Conservation (phyloP, 2,797 vertebrate species). For the Tinamus major region DNA sequence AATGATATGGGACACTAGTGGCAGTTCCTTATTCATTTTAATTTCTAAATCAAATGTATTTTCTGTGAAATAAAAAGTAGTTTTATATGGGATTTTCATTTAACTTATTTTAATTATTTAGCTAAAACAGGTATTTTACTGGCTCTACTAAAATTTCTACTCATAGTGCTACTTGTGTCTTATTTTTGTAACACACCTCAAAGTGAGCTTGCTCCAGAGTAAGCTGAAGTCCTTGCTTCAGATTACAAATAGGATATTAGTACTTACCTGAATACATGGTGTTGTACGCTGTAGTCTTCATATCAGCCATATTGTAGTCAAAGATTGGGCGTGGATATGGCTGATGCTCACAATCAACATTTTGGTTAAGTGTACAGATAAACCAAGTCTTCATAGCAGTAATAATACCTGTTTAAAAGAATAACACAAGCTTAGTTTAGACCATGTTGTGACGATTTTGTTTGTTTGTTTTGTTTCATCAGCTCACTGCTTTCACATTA, state of each 20-base stretch:
- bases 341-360: accelerated
- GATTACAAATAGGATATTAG: background rate
- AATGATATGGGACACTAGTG: slow-evolving; percentile 59
- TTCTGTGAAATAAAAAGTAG: slow-evolving; percentile 25
- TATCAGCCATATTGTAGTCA: background rate
- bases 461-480: slow-evolving; percentile 10
- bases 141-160: slow-evolving; percentile 39
- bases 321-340: accelerated
- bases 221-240: background rate
- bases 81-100: background rate
- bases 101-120: slow-evolving; percentile 29
- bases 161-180: background rate
- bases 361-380: background rate
- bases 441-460: background rate
- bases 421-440: slow-evolving; percentile 2
- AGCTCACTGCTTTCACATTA: background rate
- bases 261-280: background rate
- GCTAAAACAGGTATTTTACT: slow-evolving; percentile 78
- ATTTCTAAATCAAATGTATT: slow-evolving; percentile 3
- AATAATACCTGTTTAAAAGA: slow-evolving; percentile 81
- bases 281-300: background rate
- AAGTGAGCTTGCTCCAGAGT: background rate
- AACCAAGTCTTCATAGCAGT: slow-evolving; percentile 1
- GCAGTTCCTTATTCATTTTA: slow-evolving; percentile 24
- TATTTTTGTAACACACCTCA: background rate